Evolutionary conservation across 2,797 vertebrate species (phyloP).

Genomic region (Chanos chanos): DNA sequence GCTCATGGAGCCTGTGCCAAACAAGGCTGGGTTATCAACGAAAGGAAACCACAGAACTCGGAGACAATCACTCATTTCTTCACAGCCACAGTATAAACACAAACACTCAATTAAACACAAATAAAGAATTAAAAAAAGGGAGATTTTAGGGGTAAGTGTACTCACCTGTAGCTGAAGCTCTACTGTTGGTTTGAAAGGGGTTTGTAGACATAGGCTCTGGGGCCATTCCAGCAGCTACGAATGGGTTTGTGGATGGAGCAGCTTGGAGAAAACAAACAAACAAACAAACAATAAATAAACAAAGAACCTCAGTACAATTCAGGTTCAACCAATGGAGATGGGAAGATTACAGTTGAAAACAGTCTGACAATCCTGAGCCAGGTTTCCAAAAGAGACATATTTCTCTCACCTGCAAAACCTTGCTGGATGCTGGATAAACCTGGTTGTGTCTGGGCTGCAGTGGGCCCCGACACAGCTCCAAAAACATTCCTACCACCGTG

Average conservation of each 20-base stretch:
- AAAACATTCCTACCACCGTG: slow-evolving; percentile 78
- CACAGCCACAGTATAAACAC: slow-evolving; percentile 13
- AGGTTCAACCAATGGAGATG: slow-evolving; percentile 1
- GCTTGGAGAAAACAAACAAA: slow-evolving; percentile 65
- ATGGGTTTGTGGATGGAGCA: slow-evolving; percentile 91
- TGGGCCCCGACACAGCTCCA: slow-evolving; percentile 83
- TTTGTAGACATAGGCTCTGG: slow-evolving; percentile 88
- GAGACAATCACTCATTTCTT: slow-evolving; percentile 18
- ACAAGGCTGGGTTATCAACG: slow-evolving; percentile 72
- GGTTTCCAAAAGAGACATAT: too few relatives aligned
- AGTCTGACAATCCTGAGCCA: background rate
- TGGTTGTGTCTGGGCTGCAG: slow-evolving; percentile 80
- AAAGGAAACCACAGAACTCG: slow-evolving; percentile 27
- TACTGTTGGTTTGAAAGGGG: slow-evolving; percentile 92
- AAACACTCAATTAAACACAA: too few relatives aligned
- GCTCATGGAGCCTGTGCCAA: slow-evolving; percentile 95
- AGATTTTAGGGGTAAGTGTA: too few relatives aligned
- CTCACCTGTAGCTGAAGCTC: slow-evolving; percentile 74
- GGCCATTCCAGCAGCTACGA: slow-evolving; percentile 84
- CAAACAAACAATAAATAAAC: slow-evolving; percentile 16
- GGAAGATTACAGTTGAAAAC: background rate
- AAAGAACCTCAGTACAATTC: slow-evolving; percentile 14
- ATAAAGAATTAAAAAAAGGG: too few relatives aligned
- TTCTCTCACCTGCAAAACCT: slow-evolving; percentile 82
- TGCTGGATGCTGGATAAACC: slow-evolving; percentile 83